These are phyloP conservation scores for Porites rus DNA, from an alignment of 92 coral and sea anemone genomes.

Conservation along the genomic window DNA sequence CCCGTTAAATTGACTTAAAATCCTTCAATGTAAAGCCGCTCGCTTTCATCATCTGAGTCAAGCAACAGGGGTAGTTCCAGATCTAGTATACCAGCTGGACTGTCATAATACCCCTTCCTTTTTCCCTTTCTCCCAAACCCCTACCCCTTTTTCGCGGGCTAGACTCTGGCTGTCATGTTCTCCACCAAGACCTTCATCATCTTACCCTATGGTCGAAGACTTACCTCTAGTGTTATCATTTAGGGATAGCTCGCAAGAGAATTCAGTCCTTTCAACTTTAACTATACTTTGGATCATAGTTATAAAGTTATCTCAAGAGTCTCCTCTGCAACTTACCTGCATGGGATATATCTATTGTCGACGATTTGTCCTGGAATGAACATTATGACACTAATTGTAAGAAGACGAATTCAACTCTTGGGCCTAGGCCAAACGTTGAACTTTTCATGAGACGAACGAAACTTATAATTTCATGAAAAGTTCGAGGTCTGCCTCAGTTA, in stretches of 20 bases:
- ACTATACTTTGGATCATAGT: constrained; percentile 1
- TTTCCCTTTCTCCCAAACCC: too few species aligned
- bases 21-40: too few species aligned
- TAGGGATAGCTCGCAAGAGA: constrained; percentile 56
- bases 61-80: too few species aligned
- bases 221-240: constrained; percentile 55
- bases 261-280: constrained; percentile 9
- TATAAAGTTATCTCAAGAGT: constrained; percentile 30
- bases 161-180: background rate
- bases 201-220: constrained; percentile 31
- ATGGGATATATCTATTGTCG: background rate
- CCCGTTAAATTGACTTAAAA: too few species aligned
- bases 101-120: too few species aligned
- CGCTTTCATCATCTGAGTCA: too few species aligned
- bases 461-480: too few species aligned
- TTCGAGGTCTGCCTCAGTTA: too few species aligned
- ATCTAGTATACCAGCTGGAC: too few species aligned
- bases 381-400: constrained; percentile 62
- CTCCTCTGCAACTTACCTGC: constrained; percentile 36
- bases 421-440: too few species aligned
- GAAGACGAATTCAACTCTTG: constrained; percentile 34
- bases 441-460: too few species aligned
- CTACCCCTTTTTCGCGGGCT: too few species aligned
- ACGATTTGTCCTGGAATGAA: constrained; percentile 55
- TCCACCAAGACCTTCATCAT: constrained; percentile 41